phyloP scores from a whole-genome alignment of 1,140 invertebrate species.

The Eumaeus atala region DNA sequence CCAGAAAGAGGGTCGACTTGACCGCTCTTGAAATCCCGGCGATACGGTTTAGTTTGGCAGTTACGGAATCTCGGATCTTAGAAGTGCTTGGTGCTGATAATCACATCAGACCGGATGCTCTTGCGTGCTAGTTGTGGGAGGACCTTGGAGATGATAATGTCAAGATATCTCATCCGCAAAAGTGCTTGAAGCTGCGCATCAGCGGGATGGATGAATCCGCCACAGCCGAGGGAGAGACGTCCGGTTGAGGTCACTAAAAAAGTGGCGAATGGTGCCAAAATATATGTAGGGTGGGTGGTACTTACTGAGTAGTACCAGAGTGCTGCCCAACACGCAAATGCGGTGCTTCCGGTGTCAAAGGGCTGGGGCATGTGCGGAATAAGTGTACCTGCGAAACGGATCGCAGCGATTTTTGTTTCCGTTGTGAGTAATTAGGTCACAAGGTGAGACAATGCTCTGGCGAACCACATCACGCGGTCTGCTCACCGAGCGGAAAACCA shows the following conservation, averaged over 20 bases:
- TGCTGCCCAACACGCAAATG: background rate
- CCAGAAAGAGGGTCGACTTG: too few relatives aligned
- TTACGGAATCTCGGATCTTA: slow-evolving; percentile 18
- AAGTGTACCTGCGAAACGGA: slow-evolving; percentile 11
- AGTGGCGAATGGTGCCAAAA: too few relatives aligned
- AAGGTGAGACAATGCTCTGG: slow-evolving; percentile 9
- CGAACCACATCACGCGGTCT: slow-evolving; percentile 7
- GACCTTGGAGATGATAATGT: background rate
- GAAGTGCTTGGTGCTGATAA: slow-evolving; percentile 11
- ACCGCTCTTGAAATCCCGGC: too few relatives aligned
- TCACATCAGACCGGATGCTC: slow-evolving; percentile 12
- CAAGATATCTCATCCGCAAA: slow-evolving; percentile 8
- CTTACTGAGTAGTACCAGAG: background rate
- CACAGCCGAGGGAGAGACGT: slow-evolving; percentile 11
- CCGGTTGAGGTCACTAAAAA: slow-evolving; percentile 20
- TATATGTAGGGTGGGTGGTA: background rate
- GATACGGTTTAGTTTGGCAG: too few relatives aligned
- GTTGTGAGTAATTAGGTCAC: too few relatives aligned
- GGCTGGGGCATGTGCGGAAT: slow-evolving; percentile 3
- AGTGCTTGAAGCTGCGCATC: too few relatives aligned
- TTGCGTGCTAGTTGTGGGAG: slow-evolving; percentile 17
- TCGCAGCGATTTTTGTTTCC: slow-evolving; percentile 9
- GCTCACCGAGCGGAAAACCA: background rate
- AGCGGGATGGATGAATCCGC: slow-evolving; percentile 15
- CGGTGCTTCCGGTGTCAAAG: slow-evolving; percentile 16